A percentile compares a stretch with the other conserved stretches of the same genome.
Conservation (phyloP, 1,140 invertebrate genomes). For the Apis cerana region DNA sequence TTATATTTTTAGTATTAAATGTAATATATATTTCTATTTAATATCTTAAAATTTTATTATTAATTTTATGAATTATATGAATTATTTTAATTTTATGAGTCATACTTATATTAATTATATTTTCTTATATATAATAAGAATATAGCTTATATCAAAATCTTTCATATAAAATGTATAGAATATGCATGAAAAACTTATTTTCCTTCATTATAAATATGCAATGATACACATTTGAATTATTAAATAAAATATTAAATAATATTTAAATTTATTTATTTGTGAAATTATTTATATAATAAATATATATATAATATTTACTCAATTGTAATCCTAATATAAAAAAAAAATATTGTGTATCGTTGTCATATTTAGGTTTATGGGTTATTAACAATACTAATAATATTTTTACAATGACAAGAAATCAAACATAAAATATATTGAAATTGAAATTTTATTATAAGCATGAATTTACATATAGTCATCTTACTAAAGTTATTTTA, state of each 20-base stretch:
- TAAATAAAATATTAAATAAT: background rate
- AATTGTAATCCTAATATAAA: constrained; percentile 6
- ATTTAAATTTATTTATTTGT: background rate
- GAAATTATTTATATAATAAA: constrained; percentile 7
- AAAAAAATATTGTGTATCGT: constrained; percentile 50
- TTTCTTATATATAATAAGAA: constrained; percentile 5
- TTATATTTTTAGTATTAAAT: background rate
- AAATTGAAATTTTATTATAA: constrained; percentile 31
- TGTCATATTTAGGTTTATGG: constrained; percentile 45
- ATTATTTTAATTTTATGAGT: background rate
- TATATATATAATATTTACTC: constrained; percentile 11
- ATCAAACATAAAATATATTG: constrained; percentile 32
- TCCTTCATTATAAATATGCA: constrained; percentile 29
- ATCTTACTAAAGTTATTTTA: constrained; percentile 54
- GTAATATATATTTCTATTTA: background rate
- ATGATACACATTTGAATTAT: constrained; percentile 30
- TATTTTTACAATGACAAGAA: constrained; percentile 21
- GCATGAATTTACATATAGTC: constrained; percentile 49
- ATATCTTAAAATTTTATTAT: constrained; percentile 12
- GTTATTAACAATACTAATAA: constrained; percentile 33
- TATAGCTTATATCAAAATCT: constrained; percentile 36
- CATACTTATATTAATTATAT: background rate
- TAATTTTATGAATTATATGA: background rate
- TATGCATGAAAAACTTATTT: constrained; percentile 60
- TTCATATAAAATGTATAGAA: constrained; percentile 59